phyloP scores from a whole-genome alignment of 2,888 invertebrate genomes.

The Diogma glabrata region DNA sequence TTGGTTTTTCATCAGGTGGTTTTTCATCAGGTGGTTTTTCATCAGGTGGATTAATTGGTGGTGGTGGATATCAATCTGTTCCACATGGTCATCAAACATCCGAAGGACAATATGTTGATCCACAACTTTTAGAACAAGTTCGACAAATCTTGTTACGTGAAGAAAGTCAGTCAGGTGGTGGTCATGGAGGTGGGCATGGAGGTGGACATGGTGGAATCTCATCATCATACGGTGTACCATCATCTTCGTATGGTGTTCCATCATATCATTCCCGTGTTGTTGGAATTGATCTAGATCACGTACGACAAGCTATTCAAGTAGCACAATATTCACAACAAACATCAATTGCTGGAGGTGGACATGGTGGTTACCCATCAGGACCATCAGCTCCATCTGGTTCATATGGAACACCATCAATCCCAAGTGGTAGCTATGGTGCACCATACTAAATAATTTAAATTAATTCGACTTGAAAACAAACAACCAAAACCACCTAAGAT shows the following conservation, averaged over 20 bases:
- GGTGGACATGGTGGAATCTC: slow-evolving; percentile 46
- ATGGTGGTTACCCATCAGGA: slow-evolving; percentile 31
- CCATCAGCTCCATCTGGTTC: slow-evolving; percentile 44
- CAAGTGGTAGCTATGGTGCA: slow-evolving; percentile 58
- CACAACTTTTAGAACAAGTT: slow-evolving; percentile 68
- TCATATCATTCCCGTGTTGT: slow-evolving; percentile 50
- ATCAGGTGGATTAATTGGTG: slow-evolving; percentile 42
- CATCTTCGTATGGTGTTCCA: slow-evolving; percentile 54
- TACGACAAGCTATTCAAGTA: slow-evolving; percentile 78
- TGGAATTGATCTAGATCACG: slow-evolving; percentile 74
- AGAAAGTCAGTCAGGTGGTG: slow-evolving; percentile 49
- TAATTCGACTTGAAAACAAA: too few species aligned
- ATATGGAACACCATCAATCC: slow-evolving; percentile 47
- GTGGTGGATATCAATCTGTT: slow-evolving; percentile 64
- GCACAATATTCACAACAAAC: slow-evolving; percentile 67
- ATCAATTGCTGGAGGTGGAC: slow-evolving; percentile 39
- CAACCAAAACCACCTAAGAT: too few species aligned
- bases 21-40: slow-evolving; percentile 30
- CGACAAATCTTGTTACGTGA: slow-evolving; percentile 75
- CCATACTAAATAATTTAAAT: slow-evolving; percentile 20
- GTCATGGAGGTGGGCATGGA: slow-evolving; percentile 37
- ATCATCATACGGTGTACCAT: slow-evolving; percentile 55
- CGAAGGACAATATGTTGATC: slow-evolving; percentile 73
- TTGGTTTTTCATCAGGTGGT: slow-evolving; percentile 36
- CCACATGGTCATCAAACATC: slow-evolving; percentile 68